Conservation (phyloP, 2,113 vertebrate species). For the Salminus brasiliensis region DNA sequence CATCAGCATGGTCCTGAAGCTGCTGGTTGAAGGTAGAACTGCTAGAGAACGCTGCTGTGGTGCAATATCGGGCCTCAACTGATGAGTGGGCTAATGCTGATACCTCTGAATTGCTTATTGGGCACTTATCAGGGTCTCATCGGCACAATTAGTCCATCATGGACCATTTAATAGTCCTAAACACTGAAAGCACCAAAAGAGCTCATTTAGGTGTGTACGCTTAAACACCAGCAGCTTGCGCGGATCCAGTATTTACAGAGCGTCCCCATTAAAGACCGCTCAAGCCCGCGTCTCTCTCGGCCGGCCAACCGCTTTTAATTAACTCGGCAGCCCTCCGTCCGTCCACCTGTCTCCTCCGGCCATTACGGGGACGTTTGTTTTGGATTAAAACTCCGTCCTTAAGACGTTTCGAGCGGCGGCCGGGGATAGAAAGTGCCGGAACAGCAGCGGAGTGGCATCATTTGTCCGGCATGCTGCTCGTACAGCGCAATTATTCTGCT, state of each 20-base stretch:
- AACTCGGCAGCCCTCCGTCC: constrained; percentile 63
- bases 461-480: constrained; percentile 60
- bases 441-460: constrained; percentile 82
- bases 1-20: too few species aligned
- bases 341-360: constrained; percentile 57
- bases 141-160: too few species aligned
- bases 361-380: constrained; percentile 77
- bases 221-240: neutral
- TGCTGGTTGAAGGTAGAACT: too few species aligned
- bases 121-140: too few species aligned
- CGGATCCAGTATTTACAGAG: constrained; percentile 38
- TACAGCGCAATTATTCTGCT: constrained; percentile 77
- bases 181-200: too few species aligned
- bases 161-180: too few species aligned
- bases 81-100: too few species aligned
- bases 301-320: constrained; percentile 68
- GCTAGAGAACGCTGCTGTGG: too few species aligned
- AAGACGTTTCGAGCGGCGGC: constrained; percentile 57
- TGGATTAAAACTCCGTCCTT: constrained; percentile 79
- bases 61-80: too few species aligned
- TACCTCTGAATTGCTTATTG: too few species aligned
- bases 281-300: constrained; percentile 38
- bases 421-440: constrained; percentile 71
- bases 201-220: neutral
- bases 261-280: constrained; percentile 62